These are phyloP conservation scores for Tretioscincus oriximinensis DNA, from an alignment of 2,113 vertebrate species.

Conservation along the genomic window DNA sequence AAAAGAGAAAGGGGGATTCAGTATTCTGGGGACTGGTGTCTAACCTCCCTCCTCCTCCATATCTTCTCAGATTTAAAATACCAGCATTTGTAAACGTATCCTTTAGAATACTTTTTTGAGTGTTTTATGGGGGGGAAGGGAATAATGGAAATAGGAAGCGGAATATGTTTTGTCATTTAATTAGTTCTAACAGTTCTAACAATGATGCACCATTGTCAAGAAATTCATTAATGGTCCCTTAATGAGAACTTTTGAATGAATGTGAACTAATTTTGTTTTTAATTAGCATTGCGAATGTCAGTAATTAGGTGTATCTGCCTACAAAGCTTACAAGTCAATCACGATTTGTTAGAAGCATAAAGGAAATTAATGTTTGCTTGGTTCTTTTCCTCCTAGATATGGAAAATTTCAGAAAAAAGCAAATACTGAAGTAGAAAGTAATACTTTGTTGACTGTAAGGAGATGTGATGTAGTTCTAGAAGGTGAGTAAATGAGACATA, in stretches of 20 bases:
- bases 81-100: not conserved
- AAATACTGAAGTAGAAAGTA: conserved; percentile 45
- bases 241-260: fast-evolving
- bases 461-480: conserved; percentile 57
- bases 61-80: not conserved
- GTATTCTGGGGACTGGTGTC: too few relatives aligned
- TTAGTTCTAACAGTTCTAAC: not conserved
- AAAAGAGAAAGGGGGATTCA: too few relatives aligned
- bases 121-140: too few relatives aligned
- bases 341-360: conserved; percentile 35
- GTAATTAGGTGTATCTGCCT: not conserved
- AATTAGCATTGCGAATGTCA: not conserved
- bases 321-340: not conserved
- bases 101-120: too few relatives aligned
- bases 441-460: conserved; percentile 30
- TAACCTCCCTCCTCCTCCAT: too few relatives aligned
- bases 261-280: conserved; percentile 21
- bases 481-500: conserved; percentile 68
- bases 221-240: not conserved
- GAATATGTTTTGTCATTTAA: not conserved
- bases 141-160: too few relatives aligned
- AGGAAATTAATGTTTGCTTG: conserved; percentile 40
- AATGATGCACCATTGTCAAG: not conserved
- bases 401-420: conserved; percentile 33
- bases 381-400: conserved; percentile 58